These are phyloP conservation scores for Emydocephalus ijimae DNA, from an alignment of 2,113 vertebrate genomes.

Conservation along the genomic window DNA sequence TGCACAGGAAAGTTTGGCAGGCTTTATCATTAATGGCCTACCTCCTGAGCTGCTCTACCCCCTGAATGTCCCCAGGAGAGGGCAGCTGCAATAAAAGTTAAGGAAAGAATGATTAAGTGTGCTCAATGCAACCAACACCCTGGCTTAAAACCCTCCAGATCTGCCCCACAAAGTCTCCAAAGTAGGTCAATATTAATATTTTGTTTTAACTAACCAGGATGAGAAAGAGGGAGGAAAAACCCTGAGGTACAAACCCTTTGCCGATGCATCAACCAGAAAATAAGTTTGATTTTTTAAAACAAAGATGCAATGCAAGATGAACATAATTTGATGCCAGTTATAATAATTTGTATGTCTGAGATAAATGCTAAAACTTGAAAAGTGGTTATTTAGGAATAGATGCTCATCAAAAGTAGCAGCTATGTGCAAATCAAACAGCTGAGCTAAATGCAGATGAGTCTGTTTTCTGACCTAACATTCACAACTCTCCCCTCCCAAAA, in stretches of 20 bases:
- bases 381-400: not conserved
- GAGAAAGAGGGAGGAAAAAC: not conserved
- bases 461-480: not conserved
- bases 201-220: not conserved
- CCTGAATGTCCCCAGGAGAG: not conserved
- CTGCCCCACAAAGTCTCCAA: not conserved
- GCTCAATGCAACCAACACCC: not conserved
- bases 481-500: not conserved
- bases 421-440: not conserved
- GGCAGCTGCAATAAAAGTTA: slow-evolving; percentile 13
- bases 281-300: not conserved
- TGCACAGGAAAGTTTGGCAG: not conserved
- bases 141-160: not conserved
- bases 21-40: not conserved
- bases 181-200: not conserved
- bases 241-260: no score
- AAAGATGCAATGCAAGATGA: not conserved
- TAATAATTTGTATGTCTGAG: not conserved
- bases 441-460: not conserved
- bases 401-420: not conserved
- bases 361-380: not conserved
- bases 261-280: not conserved
- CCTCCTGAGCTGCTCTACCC: not conserved
- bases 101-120: not conserved
- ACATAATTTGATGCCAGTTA: not conserved